Base-by-base conservation (phyloP, 2,888 invertebrate genomes). In the Celastrina argiolus region DNA sequence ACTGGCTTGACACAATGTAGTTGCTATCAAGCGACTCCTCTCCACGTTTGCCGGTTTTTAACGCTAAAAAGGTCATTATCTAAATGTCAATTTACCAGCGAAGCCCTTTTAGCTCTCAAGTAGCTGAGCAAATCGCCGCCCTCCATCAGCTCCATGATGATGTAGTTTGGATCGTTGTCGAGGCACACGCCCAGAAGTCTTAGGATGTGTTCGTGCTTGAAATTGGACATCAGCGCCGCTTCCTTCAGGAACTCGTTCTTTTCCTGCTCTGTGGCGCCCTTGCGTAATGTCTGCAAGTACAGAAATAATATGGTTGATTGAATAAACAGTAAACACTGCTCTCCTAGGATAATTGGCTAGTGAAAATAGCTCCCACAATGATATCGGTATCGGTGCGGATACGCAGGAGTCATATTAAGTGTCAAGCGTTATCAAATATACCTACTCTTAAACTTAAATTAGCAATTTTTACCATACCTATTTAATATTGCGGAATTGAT, bases 91-190 rank as follows among this genome's bases (percentile, higher is more conserved):
- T 84, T 84, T 85, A 96, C 96, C 80, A 93, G 83, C n/a, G 94
- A 92, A 51, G 96, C 94, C 67, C 98, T 92, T 73, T 96, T 96
- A 5, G 94, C 94, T 66, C 98, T 91, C 59, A 99, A 91, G 82
- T 97, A 99, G 68, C 96, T 97, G 39, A 99, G 92, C 67, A 99
- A 88, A 87, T 99, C 99, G 0, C 99, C 99, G 4, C 97, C 98
- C 82, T 98, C 97, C 99, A 99, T 99, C 18, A 99, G 93, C 82
- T 99, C 99, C 93, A 99, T 95, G 61, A 99, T 96, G 71, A 99
- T 95, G 75, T 97, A 97, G 76, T 97, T 96, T 7, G 98, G 96
- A 79, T 98, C 98, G 72, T 96, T 96, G 80, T 99, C 98, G 36
- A 98, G 93, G 78, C 98, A 99, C 5, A 99, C 97, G 0, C 99